Percentiles rank a stretch among this genome's conserved stretches.
These are phyloP conservation scores for Ceramica pisi DNA, from an alignment of 2,888 invertebrate genomes.

Conservation along the genomic window DNA sequence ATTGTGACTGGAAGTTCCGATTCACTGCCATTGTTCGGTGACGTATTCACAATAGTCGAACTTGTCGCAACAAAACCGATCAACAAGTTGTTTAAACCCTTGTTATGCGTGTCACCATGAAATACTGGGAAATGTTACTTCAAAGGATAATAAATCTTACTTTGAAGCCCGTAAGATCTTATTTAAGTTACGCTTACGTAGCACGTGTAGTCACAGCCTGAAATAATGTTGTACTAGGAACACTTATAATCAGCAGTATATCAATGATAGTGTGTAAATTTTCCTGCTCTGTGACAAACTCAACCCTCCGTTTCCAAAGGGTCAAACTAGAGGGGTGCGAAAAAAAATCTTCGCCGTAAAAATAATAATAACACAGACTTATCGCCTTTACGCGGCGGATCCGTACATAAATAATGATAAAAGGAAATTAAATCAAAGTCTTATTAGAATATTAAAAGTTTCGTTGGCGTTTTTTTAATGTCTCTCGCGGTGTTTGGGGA, in stretches of 20 bases:
- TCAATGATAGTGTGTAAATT: background rate
- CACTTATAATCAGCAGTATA: conserved; percentile 11
- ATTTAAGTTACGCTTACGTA: background rate
- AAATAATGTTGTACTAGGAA: background rate
- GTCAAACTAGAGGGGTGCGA: conserved; percentile 76
- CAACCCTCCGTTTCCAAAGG: conserved; percentile 74
- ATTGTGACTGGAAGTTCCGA: conserved; percentile 70
- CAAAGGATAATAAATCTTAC: conserved; percentile 35
- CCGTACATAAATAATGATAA: conserved; percentile 91
- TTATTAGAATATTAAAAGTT: conserved; percentile 91
- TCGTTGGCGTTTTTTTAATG: conserved; percentile 88
- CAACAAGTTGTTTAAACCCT: conserved; percentile 84
- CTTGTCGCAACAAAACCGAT: conserved; percentile 79
- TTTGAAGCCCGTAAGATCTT: background rate
- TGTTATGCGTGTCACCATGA: conserved; percentile 74
- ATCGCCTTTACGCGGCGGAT: conserved; percentile 85
- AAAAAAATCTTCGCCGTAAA: conserved; percentile 77
- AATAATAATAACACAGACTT: conserved; percentile 84
- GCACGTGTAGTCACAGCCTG: conserved; percentile 18
- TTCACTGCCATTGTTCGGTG: conserved; percentile 75
- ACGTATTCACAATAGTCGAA: conserved; percentile 79
- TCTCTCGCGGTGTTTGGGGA: conserved; percentile 87
- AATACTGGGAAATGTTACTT: background rate
- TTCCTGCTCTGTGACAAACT: conserved; percentile 69
- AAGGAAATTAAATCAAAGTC: conserved; percentile 91